Conservation (phyloP, 2,888 invertebrate species). For the Conops quadrifasciatus region DNA sequence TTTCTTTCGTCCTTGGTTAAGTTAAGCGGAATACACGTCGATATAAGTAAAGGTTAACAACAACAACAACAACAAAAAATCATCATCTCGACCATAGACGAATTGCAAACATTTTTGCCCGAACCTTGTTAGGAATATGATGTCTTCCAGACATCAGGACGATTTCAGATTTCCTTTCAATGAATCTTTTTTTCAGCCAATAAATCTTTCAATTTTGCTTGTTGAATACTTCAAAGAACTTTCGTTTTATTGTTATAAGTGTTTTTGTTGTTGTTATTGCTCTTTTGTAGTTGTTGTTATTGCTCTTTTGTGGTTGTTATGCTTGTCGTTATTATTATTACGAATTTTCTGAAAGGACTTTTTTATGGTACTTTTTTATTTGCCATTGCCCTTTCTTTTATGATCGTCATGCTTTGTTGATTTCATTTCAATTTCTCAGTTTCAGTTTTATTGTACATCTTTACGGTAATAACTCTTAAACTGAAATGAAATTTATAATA, state of each 20-base stretch:
- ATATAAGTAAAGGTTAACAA: conserved; percentile 5
- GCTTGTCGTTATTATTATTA: not conserved
- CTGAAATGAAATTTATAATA: conserved; percentile 21
- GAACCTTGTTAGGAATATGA: not conserved
- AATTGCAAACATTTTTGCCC: not conserved
- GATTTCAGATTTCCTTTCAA: not conserved
- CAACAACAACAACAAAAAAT: not conserved
- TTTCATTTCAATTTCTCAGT: not conserved
- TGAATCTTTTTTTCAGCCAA: conserved; percentile 13
- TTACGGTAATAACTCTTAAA: conserved; percentile 9
- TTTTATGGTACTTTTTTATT: not conserved
- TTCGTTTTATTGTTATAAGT: not conserved
- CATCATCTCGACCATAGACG: not conserved
- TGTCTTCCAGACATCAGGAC: not conserved
- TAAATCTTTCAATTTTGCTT: conserved; percentile 11
- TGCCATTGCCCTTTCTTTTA: not conserved
- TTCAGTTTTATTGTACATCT: not conserved
- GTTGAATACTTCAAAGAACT: conserved; percentile 6
- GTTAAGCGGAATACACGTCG: not conserved
- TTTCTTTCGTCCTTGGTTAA: no score
- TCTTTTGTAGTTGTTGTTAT: conserved; percentile 1
- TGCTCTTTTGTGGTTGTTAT: not conserved
- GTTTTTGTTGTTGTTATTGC: conserved; percentile 7
- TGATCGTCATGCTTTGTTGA: not conserved
- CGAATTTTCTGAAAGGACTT: no score